These are phyloP conservation scores for Gambusia holbrooki DNA, from an alignment of 2,113 vertebrate species.

Conservation along the genomic window DNA sequence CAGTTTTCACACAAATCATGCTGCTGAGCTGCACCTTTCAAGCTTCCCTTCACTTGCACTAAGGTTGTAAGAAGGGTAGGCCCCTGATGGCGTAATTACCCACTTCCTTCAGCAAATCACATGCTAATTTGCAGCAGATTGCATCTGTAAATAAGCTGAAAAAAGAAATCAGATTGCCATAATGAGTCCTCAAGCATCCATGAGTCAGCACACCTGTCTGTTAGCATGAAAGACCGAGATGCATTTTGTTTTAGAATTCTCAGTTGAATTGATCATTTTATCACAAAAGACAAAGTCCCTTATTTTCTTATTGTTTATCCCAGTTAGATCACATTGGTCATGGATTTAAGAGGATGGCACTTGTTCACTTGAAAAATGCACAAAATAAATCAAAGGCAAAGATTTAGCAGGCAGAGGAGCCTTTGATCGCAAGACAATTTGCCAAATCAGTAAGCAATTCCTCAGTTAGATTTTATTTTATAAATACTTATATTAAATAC, in stretches of 20 bases:
- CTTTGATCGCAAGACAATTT: background rate
- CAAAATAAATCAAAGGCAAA: background rate
- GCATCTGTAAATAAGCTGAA: conserved; percentile 37
- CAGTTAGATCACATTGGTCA: background rate
- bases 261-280: background rate
- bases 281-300: background rate
- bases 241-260: background rate
- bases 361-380: background rate
- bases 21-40: conserved; percentile 17
- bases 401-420: background rate
- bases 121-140: conserved; percentile 58
- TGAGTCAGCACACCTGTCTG: conserved; percentile 37
- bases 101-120: conserved; percentile 52
- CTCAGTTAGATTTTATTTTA: background rate
- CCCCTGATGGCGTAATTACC: conserved; percentile 55
- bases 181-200: conserved; percentile 27
- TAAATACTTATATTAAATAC: background rate
- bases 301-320: background rate
- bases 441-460: background rate
- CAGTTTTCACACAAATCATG: conserved; percentile 25
- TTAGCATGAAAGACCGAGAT: conserved; percentile 9
- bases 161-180: conserved; percentile 1
- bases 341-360: background rate
- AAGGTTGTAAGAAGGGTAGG: background rate
- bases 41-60: background rate